Percentiles rank a stretch among this genome's conserved stretches.
These are phyloP conservation scores for Ailuropoda melanoleuca DNA, from an alignment of 2,113 vertebrate genomes.

Conservation along the genomic window DNA sequence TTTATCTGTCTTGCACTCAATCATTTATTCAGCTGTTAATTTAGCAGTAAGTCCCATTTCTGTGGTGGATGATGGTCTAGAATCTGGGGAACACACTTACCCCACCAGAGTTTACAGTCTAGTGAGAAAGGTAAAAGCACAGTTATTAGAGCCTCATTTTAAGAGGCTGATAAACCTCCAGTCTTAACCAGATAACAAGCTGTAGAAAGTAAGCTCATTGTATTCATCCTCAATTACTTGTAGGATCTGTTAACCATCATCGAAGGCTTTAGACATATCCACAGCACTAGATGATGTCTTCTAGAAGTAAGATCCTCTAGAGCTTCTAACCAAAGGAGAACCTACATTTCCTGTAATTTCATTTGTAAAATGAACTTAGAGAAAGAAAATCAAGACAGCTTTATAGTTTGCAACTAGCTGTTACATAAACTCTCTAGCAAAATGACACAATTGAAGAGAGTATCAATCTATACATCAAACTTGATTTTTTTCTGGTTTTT, in stretches of 20 bases:
- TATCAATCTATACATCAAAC: background rate
- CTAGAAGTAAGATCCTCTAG: background rate
- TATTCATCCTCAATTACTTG: background rate
- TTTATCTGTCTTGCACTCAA: conserved; percentile 15
- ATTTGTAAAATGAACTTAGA: conserved; percentile 19
- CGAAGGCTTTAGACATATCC: background rate
- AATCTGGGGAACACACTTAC: background rate
- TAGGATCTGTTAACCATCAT: background rate
- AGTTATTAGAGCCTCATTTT: conserved; percentile 5
- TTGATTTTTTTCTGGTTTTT: background rate
- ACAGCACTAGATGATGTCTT: background rate
- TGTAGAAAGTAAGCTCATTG: background rate
- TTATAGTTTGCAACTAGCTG: background rate
- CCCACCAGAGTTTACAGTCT: background rate
- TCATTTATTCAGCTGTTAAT: background rate
- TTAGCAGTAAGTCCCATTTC: background rate
- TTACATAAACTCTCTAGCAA: background rate
- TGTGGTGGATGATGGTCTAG: background rate
- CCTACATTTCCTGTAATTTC: background rate
- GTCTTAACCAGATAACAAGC: background rate
- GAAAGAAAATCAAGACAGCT: background rate
- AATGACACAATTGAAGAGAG: background rate
- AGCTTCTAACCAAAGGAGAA: background rate
- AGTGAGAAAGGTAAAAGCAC: background rate
- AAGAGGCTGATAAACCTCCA: background rate